Base-by-base conservation (phyloP, 23 tunicate genomes). In the Phallusia fumigata region DNA sequence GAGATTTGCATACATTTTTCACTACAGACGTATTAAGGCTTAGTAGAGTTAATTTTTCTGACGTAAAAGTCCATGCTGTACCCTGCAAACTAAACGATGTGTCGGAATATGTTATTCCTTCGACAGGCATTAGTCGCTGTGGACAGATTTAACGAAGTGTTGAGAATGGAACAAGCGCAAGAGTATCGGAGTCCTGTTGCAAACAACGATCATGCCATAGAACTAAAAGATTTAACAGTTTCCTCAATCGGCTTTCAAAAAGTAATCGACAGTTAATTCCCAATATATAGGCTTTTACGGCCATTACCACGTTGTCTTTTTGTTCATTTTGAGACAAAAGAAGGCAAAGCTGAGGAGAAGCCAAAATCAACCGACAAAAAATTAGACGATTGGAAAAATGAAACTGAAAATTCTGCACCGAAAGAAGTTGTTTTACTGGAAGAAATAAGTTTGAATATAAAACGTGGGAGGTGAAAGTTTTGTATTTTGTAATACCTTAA, bases 91-190 rank as follows among this genome's bases (percentile, higher is more conserved):
- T n/a, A n/a, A n/a, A n/a, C n/a, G n/a, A n/a, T n/a, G n/a, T n/a
- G n/a, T n/a, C n/a, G n/a, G n/a, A n/a, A n/a, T n/a, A n/a, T n/a
- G n/a, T 40, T 40, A 40, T 40, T 51, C 18, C 69, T 24, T 21
- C 16, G 15, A 58, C 13, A 74, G 78, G 40, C 78, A 5, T 33
- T 74, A 33, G 78, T 74, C 10, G 78, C 78, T 33, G 40, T 74
- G 22, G n/a, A 31, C 22, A 30, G 78, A 31, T 74, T 33, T 31
- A 35, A 74, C 34, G 78, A 74, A 15, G 5, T 74, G 78, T 31
- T 74, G 22, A 74, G 13, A 19, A 74, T 74, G 78, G 78, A 33
- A 30, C 31, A 74, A 15, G 31, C 19, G 33, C n/a, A 33, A 30
- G 78, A 74, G 31, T 74, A 74, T 30, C 45, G 10, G 19, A 31